Percentiles rank a stretch among this genome's conserved stretches.
These are phyloP conservation scores for Zhengitettix transpicula DNA, from an alignment of 2,888 invertebrate species.

Conservation along the genomic window DNA sequence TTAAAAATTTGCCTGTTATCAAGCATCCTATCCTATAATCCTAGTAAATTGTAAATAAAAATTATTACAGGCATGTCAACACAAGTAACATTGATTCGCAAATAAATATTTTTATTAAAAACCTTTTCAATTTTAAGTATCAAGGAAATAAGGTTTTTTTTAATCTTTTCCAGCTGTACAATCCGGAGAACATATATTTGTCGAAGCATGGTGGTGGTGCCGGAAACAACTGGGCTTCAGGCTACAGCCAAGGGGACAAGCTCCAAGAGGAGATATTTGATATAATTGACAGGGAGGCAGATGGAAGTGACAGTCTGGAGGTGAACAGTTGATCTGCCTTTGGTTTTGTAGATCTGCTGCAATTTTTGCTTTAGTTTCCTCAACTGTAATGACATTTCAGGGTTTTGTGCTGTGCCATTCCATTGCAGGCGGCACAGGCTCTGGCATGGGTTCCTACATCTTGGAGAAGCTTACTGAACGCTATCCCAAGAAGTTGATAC, in stretches of 20 bases:
- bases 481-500: conserved; percentile 93
- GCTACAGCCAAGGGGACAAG: conserved; percentile 83
- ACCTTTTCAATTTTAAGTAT: no score
- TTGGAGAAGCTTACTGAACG: conserved; percentile 77
- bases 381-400: no score
- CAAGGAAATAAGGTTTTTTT: no score
- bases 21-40: no score
- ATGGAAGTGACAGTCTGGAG: conserved; percentile 95
- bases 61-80: no score
- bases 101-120: no score
- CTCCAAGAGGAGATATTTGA: conserved; percentile 94
- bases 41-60: no score
- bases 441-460: conserved; percentile 96
- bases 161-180: conserved; percentile 75
- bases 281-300: conserved; percentile 95
- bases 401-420: conserved; percentile 98
- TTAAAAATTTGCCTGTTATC: no score
- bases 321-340: conserved; percentile 25
- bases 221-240: conserved; percentile 98
- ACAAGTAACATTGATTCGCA: no score
- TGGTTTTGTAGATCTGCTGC: not conserved
- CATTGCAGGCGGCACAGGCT: conserved; percentile 97
- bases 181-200: conserved; percentile 91
- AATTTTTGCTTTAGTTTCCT: conserved; percentile 9
- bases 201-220: conserved; percentile 97